Conservation (phyloP, 2,797 vertebrate genomes). For the Crax fasciolata region DNA sequence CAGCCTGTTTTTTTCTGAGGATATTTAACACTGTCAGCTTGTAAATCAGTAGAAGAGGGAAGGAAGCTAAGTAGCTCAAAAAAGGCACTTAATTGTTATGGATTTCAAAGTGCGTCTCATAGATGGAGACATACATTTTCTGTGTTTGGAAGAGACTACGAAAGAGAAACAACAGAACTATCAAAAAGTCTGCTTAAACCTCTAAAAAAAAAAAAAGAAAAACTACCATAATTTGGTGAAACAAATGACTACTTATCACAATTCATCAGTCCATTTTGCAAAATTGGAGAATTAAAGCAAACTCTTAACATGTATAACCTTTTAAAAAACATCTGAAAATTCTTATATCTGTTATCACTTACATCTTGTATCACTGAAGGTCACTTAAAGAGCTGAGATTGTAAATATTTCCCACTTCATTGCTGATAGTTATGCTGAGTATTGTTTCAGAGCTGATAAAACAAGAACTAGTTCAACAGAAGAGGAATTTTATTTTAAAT, state of each 20-base stretch:
- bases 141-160: background rate
- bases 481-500: background rate
- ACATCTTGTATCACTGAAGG: background rate
- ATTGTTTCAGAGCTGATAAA: conserved; percentile 24
- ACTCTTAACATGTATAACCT: background rate
- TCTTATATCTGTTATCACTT: background rate
- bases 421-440: background rate
- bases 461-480: background rate
- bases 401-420: background rate
- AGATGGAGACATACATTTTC: background rate
- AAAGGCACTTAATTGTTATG: background rate
- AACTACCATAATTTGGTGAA: background rate
- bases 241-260: background rate
- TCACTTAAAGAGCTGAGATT: background rate
- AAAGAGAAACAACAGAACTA: background rate
- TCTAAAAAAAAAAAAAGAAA: background rate
- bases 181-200: background rate
- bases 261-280: background rate
- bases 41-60: background rate
- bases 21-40: background rate
- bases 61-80: background rate
- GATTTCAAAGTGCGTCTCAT: background rate
- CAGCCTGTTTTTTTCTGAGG: background rate
- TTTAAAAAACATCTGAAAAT: background rate
- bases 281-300: background rate